Base-by-base conservation (phyloP, 2,888 invertebrate genomes). In the Drosophila quinaria region DNA sequence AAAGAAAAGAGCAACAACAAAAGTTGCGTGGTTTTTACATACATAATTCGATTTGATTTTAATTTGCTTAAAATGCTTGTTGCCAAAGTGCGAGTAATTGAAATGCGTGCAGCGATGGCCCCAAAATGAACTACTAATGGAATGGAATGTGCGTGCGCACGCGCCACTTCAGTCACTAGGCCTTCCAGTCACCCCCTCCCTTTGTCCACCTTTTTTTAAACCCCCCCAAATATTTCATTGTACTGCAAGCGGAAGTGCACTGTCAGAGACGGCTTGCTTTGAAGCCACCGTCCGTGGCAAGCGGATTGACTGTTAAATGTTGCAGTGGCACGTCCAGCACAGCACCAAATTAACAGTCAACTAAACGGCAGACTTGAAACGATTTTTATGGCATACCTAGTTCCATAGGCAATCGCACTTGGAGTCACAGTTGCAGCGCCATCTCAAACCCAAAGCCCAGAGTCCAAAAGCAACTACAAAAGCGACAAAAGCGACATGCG, bases 281-380 rank as follows among this genome's bases (percentile, higher is more conserved):
- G 71, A 75, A 64, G 81, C 71, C 49, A 60, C 62, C 58, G 66
- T 11, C 15, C n/a, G 51, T 37, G 54, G 37, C 70, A 61, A 70
- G 44, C 49, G 60, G 68, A 52, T 67, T 29, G 56, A 11, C 29
- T 29, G 29, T 29, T 29, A 29, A 29, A 8, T 29, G 29, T 29
- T 73, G 77, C 64, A 65, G 71, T 56, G 68, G 80, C 84, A 83
- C 87, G 87, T 78, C 62, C 74, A 75, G 60, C 75, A 52, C 72
- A 75, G 60, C 75, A 52, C 64, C 74, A 69, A 87, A 82, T 73
- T 52, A 70, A 75, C 70, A 59, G 50, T 46, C 52, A 55, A 52
- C 73, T 39, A 56, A 80, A 65, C 85, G 85, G 85, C 85, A 81
- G 79, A 89, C 71, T 74, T 89, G 59, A 86, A 86, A 89, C 55